A percentile compares a stretch with the other conserved stretches of the same genome.
Conservation (phyloP, 2,113 vertebrate genomes). For the Physeter macrocephalus region DNA sequence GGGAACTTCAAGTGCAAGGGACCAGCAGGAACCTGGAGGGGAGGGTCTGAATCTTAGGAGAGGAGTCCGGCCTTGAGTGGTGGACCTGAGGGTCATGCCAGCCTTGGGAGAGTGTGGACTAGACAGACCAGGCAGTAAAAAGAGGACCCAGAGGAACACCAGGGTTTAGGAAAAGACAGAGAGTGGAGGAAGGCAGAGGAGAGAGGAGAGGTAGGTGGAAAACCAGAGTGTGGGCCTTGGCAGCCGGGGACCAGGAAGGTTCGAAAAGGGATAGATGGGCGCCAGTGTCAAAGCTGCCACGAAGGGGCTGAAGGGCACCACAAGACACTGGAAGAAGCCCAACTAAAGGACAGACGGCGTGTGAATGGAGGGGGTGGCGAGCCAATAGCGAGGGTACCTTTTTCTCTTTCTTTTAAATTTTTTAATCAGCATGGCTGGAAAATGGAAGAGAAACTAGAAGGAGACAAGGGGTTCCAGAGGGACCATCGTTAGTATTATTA, state of each 20-base stretch:
- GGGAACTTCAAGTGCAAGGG: accelerated
- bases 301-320: not conserved
- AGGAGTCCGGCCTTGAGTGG: not conserved
- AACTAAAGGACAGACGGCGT: accelerated
- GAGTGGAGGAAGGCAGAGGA: not conserved
- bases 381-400: not conserved
- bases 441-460: not conserved
- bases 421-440: not conserved
- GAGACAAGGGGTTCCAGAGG: not conserved
- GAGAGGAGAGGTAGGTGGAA: not conserved
- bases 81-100: not conserved
- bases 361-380: accelerated
- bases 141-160: not conserved
- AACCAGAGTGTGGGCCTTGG: accelerated
- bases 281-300: not conserved
- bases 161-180: not conserved
- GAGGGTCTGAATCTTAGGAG: not conserved
- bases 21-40: not conserved
- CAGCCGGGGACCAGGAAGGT: accelerated
- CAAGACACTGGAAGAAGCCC: accelerated
- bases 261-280: not conserved
- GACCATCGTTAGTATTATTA: accelerated
- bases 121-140: not conserved
- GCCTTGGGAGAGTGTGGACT: accelerated
- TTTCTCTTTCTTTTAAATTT: not conserved